phyloP scores from a whole-genome alignment of 64 coral and sea anemone species.

The Montipora sp. region DNA sequence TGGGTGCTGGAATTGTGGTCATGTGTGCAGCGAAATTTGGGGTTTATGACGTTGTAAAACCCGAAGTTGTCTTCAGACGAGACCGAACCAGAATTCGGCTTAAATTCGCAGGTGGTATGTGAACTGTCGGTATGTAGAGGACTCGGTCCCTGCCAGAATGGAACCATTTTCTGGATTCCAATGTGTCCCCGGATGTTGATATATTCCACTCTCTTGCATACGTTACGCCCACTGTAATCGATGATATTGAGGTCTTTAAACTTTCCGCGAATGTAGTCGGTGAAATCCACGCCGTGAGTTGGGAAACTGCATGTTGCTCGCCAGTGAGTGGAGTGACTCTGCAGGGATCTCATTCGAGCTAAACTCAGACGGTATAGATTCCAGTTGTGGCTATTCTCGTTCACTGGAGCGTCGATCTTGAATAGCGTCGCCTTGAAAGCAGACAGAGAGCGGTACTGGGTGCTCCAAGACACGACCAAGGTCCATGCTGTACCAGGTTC shows the following conservation, averaged over 20 bases:
- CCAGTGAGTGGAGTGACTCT: conserved; percentile 47
- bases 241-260: conserved; percentile 45
- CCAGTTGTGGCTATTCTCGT: conserved; percentile 53
- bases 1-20: too few species aligned
- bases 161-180: too few species aligned
- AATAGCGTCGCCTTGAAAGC: neutral
- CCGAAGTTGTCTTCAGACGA: too few species aligned
- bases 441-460: neutral
- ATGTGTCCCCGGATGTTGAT: too few species aligned
- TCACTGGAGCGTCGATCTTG: conserved; percentile 32
- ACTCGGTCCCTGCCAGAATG: too few species aligned
- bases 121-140: too few species aligned
- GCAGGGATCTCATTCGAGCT: conserved; percentile 12
- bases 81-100: too few species aligned
- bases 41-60: too few species aligned
- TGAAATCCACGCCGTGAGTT: conserved; percentile 21
- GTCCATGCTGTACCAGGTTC: conserved; percentile 57
- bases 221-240: neutral
- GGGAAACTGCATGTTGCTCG: conserved; percentile 56
- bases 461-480: conserved; percentile 14
- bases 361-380: conserved; percentile 28
- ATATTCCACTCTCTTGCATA: too few species aligned
- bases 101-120: too few species aligned
- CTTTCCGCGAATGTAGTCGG: conserved; percentile 45
- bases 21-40: too few species aligned